Conservation (phyloP, 2,797 vertebrate genomes). For the Anableps anableps region DNA sequence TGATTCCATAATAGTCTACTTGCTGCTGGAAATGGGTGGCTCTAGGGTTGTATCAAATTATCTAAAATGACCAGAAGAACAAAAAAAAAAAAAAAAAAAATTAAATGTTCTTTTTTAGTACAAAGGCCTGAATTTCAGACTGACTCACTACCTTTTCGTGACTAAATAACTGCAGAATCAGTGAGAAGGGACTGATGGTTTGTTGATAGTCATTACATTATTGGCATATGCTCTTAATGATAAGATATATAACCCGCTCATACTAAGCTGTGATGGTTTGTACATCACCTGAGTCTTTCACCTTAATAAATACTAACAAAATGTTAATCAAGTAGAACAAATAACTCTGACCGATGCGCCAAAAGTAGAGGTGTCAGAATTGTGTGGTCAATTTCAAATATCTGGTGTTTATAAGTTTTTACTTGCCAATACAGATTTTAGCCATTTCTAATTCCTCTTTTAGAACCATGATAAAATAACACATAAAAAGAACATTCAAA, state of each 20-base stretch:
- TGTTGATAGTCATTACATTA: conserved; percentile 77
- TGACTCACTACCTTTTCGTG: conserved; percentile 65
- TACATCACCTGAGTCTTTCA: conserved; percentile 66
- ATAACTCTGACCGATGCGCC: conserved; percentile 50
- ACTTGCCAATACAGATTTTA: neutral
- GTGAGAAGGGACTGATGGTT: conserved; percentile 60
- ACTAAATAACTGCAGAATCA: conserved; percentile 71
- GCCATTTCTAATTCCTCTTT: neutral
- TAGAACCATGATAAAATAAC: neutral
- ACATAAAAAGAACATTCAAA: neutral
- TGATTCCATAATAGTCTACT: conserved; percentile 51
- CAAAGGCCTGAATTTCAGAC: conserved; percentile 45
- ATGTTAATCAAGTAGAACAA: conserved; percentile 67
- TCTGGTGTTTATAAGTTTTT: neutral
- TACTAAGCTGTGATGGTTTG: conserved; percentile 63
- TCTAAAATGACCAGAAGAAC: conserved; percentile 10
- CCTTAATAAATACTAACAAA: conserved; percentile 76
- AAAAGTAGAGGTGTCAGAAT: neutral
- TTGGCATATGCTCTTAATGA: conserved; percentile 60
- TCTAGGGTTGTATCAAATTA: conserved; percentile 7
- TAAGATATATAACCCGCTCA: conserved; percentile 78
- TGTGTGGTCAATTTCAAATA: neutral
- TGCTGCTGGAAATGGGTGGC: conserved; percentile 4
- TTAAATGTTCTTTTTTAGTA: conserved; percentile 33
- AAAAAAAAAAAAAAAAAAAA: neutral